phyloP scores from a whole-genome alignment of 2,888 invertebrate genomes.

The Alviniconcha strummeri region DNA sequence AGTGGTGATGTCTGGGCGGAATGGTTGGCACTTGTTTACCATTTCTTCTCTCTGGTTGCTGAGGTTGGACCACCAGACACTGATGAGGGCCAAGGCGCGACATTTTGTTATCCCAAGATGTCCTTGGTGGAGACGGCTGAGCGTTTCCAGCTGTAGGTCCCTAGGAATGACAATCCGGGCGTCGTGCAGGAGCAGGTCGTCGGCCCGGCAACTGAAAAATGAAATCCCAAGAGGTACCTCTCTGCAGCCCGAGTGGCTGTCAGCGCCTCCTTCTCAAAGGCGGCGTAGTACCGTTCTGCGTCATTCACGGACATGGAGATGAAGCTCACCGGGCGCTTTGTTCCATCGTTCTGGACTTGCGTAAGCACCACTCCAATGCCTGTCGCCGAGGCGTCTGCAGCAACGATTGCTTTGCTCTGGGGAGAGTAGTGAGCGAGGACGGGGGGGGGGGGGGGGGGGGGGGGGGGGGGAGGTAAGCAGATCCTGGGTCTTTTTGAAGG shows the following conservation, averaged over 20 bases:
- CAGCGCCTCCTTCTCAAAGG: conserved; percentile 7
- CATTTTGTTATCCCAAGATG: not conserved
- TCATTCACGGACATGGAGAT: not conserved
- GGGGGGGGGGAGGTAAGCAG: not conserved
- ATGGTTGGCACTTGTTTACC: not conserved
- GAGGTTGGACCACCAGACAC: not conserved
- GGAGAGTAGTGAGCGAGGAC: not conserved
- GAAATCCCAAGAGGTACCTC: not conserved
- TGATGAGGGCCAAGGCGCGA: not conserved
- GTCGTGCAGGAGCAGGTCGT: not conserved
- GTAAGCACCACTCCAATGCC: not conserved
- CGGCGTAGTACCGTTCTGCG: not conserved
- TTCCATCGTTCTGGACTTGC: not conserved
- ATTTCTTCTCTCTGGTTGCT: not conserved
- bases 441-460: not conserved
- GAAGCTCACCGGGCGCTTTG: not conserved
- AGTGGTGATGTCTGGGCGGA: not conserved
- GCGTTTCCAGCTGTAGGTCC: not conserved
- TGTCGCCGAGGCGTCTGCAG: not conserved
- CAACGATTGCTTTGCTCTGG: not conserved
- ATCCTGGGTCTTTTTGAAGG: not conserved
- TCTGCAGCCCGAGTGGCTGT: not conserved
- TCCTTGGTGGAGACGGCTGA: not conserved
- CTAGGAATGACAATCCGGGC: not conserved
- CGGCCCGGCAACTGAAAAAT: not conserved